Base-by-base conservation (phyloP, 2,113 vertebrate genomes). In the Desmodus rotundus region DNA sequence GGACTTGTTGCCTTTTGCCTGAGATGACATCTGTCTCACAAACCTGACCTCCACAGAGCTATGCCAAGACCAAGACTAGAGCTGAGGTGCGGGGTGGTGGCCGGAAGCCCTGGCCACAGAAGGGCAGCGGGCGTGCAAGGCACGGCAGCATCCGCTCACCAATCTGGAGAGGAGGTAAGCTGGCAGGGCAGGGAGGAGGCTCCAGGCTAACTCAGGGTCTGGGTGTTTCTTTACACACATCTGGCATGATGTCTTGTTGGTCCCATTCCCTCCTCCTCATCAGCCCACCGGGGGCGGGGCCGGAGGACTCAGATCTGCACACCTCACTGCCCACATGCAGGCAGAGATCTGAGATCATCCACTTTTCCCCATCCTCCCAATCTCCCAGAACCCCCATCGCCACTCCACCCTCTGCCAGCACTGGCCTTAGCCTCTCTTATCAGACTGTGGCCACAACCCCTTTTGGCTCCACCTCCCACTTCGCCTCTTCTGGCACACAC, bases 131-230 rank as follows among this genome's bases (percentile, higher is more conserved):
- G 0, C 97, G 98, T 1, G 98, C 99, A 19, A 98, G 99, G 0
- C 99, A 99, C 0, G 98, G 99, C 87, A 99, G 99, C 98, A 99
- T 99, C 97, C 98, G 99, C 5, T 99, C 99, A 0, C 99, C 99
- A 0, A 0, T 99, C 3, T 99, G 99, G 99, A 98, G 97, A 84
- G 99, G 99, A 98, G 99, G 99, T 99, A 73, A 97, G 97, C 16
- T 1, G 5, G 11, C 14, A 19, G 16, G 8, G 41, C 0, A 0
- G 36, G 38, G n/a, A 10, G 17, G 14, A 24, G 56, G 41, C 72
- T 2, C 0, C 0, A 22, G 50, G 73, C 28, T 31, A 85, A 33
- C 31, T 7, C 15, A 2, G 68, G 11, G 41, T 68, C 50, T 36
- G 36, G 56, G 20, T 43, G 65, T 19, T 33, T 65, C 7, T 88